Percentiles rank a stretch among this genome's conserved stretches.
Evolutionary conservation across 30 jellyfish, hydroid and myxozoan species (phyloP).

Genomic region (Sanderia malayensis): DNA sequence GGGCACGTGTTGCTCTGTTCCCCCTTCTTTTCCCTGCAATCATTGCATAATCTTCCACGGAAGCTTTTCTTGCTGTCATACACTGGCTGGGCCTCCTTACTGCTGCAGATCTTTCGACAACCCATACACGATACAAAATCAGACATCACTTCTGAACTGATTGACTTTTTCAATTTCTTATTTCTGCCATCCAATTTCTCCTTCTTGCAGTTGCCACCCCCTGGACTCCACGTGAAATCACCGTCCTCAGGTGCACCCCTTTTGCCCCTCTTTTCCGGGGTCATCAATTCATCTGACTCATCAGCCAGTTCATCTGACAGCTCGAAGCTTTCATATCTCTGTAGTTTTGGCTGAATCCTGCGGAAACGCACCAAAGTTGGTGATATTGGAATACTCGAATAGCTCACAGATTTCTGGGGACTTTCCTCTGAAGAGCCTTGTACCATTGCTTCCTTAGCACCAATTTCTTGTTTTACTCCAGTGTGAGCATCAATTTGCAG

Average conservation of each 20-base stretch:
- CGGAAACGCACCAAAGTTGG: slow-evolving; percentile 63
- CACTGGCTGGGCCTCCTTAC: slow-evolving; percentile 49
- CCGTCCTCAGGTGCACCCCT: too few relatives aligned
- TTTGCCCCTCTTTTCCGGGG: too few relatives aligned
- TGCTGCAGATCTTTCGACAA: slow-evolving; percentile 63
- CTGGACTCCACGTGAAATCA: slow-evolving; percentile 56
- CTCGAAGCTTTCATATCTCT: slow-evolving; percentile 30
- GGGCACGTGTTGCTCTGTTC: slow-evolving; percentile 40
- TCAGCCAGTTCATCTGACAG: slow-evolving; percentile 10
- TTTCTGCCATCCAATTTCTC: slow-evolving; percentile 24
- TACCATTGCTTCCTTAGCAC: too few relatives aligned
- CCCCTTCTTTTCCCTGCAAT: slow-evolving; percentile 13
- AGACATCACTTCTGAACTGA: slow-evolving; percentile 35
- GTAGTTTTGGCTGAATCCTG: slow-evolving; percentile 41
- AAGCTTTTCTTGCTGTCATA: slow-evolving; percentile 39
- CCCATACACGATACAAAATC: slow-evolving; percentile 73
- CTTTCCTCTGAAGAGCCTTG: too few relatives aligned
- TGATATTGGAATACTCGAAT: slow-evolving; percentile 50
- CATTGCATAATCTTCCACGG: slow-evolving; percentile 35
- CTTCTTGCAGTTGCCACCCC: slow-evolving; percentile 4
- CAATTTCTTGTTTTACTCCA: too few relatives aligned
- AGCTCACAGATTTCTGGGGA: slow-evolving; percentile 6
- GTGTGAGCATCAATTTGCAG: too few relatives aligned
- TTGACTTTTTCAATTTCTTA: background rate
- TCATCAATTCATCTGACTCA: too few relatives aligned